phyloP scores from a whole-genome alignment of 2,888 invertebrate species.

The Metellina segmentata region DNA sequence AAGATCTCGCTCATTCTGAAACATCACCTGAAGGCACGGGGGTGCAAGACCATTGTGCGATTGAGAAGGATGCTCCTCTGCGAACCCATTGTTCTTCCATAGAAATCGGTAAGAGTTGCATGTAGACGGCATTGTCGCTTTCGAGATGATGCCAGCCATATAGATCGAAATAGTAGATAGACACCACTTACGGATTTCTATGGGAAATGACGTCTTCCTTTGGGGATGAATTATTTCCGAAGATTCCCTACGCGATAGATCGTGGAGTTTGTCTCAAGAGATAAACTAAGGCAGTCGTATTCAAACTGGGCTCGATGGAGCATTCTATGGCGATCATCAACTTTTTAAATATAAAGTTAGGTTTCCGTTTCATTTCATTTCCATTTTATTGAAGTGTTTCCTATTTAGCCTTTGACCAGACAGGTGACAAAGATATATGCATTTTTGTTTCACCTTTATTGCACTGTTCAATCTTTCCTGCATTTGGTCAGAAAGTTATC shows the following conservation, averaged over 20 bases:
- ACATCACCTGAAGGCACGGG: slow-evolving; percentile 39
- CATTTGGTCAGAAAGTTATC: too few relatives aligned
- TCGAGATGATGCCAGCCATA: slow-evolving; percentile 12
- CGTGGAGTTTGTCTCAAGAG: not conserved
- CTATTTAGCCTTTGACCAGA: too few relatives aligned
- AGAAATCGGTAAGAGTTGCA: slow-evolving; percentile 3
- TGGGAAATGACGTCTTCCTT: not conserved
- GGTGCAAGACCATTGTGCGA: slow-evolving; percentile 31
- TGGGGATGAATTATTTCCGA: slow-evolving; percentile 3
- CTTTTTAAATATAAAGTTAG: too few relatives aligned
- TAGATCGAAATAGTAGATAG: slow-evolving; percentile 15
- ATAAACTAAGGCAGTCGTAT: not conserved
- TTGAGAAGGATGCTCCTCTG: slow-evolving; percentile 18
- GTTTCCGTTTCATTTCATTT: too few relatives aligned
- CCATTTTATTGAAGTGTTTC: too few relatives aligned
- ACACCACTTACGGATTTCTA: not conserved
- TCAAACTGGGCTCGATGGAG: not conserved
- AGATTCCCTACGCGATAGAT: slow-evolving; percentile 1
- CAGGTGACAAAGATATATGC: too few relatives aligned
- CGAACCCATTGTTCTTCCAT: slow-evolving; percentile 17
- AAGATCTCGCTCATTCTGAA: not conserved
- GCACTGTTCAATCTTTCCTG: too few relatives aligned
- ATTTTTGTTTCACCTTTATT: too few relatives aligned
- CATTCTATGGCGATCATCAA: too few relatives aligned
- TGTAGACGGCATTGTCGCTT: not conserved